These are phyloP conservation scores for Pelagia noctiluca DNA, from an alignment of 30 jellyfish, hydroid and myxozoan species.

Conservation along the genomic window DNA sequence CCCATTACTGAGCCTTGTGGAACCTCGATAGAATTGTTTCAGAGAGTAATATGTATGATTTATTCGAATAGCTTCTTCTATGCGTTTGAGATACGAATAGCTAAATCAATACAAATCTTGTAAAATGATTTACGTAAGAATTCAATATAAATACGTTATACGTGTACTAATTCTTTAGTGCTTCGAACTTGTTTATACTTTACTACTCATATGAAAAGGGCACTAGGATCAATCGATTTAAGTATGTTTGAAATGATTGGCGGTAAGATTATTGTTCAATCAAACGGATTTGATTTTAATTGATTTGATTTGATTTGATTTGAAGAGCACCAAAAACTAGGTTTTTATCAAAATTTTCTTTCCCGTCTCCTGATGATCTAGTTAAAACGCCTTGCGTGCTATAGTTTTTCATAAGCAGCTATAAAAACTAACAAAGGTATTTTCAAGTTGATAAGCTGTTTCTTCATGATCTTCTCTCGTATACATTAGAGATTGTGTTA, in stretches of 20 bases:
- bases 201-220: too few relatives aligned
- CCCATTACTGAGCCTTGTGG: slow-evolving; percentile 1
- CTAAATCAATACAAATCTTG: too few relatives aligned
- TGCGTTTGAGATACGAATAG: not conserved
- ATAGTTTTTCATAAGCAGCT: not conserved
- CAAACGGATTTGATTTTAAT: too few relatives aligned
- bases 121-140: too few relatives aligned
- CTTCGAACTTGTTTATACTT: too few relatives aligned
- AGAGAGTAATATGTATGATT: not conserved
- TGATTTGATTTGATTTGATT: too few relatives aligned
- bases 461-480: slow-evolving; percentile 1
- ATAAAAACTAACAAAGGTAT: not conserved
- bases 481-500: not conserved
- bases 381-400: not conserved
- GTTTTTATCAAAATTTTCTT: not conserved
- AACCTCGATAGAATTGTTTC: not conserved
- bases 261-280: too few relatives aligned
- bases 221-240: too few relatives aligned
- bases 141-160: too few relatives aligned
- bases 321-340: not conserved
- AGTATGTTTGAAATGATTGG: too few relatives aligned
- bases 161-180: too few relatives aligned
- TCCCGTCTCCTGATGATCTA: not conserved
- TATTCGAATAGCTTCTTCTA: not conserved
- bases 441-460: not conserved